A percentile compares a stretch with the other conserved stretches of the same genome.
Conservation (phyloP, 92 coral and sea anemone species). For the Metridium senile region DNA sequence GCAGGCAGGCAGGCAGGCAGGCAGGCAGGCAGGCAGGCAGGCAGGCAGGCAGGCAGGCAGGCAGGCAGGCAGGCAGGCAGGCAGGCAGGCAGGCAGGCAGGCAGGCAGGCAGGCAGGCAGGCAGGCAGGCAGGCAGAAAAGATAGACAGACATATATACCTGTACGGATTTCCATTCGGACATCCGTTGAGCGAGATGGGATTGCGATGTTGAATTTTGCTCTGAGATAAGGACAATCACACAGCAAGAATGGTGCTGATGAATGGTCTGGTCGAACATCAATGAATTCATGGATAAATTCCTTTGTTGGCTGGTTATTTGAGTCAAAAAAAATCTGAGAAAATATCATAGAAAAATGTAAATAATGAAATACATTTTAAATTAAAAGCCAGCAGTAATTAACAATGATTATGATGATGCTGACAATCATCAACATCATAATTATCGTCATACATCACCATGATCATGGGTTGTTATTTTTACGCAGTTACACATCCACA, state of each 20-base stretch:
- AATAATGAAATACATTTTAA: not conserved
- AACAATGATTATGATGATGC: not conserved
- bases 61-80: no score
- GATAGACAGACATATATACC: not conserved
- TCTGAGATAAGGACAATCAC: constrained; percentile 6
- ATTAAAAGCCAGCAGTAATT: not conserved
- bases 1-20: not conserved
- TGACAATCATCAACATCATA: not conserved
- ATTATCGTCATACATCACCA: not conserved
- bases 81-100: not conserved
- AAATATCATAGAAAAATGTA: no score
- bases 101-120: not conserved
- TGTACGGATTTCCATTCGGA: constrained; percentile 6
- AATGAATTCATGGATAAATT: not conserved
- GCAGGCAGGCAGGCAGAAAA: not conserved
- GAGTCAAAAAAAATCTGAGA: constrained; percentile 11
- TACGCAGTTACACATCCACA: not conserved
- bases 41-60: no score
- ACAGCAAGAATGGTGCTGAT: constrained; percentile 1
- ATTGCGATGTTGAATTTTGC: constrained; percentile 17
- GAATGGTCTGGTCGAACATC: constrained; percentile 4
- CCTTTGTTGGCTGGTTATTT: not conserved
- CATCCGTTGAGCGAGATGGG: constrained; percentile 7
- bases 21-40: constrained; percentile 1
- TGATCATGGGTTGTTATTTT: not conserved